Evolutionary conservation across 2,888 invertebrate species (phyloP).

Genomic region (Rhamnusium bicolor): DNA sequence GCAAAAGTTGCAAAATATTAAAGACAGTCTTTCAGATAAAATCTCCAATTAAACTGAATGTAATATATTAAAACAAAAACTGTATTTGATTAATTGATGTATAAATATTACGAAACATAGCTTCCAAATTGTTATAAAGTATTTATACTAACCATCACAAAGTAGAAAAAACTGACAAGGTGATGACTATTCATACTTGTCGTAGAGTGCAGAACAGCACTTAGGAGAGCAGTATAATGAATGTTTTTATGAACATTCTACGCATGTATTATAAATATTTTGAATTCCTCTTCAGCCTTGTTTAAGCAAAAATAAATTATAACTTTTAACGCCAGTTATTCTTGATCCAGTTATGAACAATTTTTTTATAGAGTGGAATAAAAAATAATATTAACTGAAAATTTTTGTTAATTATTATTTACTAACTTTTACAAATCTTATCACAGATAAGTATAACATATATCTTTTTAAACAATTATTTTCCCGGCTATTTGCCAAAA

Average conservation of each 20-base stretch:
- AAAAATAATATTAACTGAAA: too few relatives aligned
- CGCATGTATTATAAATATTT: neutral
- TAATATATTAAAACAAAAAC: conserved; percentile 51
- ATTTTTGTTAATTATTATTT: too few relatives aligned
- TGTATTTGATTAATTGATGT: conserved; percentile 52
- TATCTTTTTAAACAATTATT: too few relatives aligned
- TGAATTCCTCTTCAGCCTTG: neutral
- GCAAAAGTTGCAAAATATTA: neutral
- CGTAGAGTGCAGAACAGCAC: neutral
- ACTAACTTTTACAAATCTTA: too few relatives aligned
- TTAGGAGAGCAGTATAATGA: neutral
- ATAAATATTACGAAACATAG: conserved; percentile 51
- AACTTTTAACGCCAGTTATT: too few relatives aligned
- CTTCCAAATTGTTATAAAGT: conserved; percentile 29
- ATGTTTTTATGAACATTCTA: conserved; percentile 14
- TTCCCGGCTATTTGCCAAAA: too few relatives aligned
- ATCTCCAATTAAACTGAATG: neutral
- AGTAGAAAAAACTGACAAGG: conserved; percentile 23
- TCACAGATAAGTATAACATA: too few relatives aligned
- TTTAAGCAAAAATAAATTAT: neutral
- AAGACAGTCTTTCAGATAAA: neutral
- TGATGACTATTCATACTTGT: conserved; percentile 22
- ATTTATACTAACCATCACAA: neutral
- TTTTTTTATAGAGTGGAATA: too few relatives aligned
- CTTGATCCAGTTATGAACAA: too few relatives aligned